Conservation (phyloP, 2,113 vertebrate genomes). For the Embiotoca jacksoni region DNA sequence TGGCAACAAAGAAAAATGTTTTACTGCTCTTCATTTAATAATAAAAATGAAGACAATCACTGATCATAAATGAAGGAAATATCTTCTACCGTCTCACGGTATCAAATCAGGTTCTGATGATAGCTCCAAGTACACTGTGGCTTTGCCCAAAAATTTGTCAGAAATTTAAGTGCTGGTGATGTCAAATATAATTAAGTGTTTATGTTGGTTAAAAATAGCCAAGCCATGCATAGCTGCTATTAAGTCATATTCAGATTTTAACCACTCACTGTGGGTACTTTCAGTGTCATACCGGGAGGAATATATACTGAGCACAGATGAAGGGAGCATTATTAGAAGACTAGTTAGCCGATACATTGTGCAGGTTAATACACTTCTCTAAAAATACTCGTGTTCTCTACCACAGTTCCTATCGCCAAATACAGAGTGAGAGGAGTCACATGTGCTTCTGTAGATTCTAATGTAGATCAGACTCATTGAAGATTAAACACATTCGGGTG, state of each 20-base stretch:
- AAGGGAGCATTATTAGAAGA: not conserved
- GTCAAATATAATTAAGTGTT: slow-evolving; percentile 5
- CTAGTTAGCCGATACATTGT: not conserved
- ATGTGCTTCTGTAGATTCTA: slow-evolving; percentile 9
- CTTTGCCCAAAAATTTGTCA: not conserved
- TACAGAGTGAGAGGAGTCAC: not conserved
- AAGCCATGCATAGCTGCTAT: not conserved
- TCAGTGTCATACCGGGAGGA: not conserved
- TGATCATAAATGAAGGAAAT: not conserved
- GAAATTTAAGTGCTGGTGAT: not conserved
- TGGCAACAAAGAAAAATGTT: not conserved
- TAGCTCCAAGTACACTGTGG: not conserved
- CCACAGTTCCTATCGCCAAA: not conserved
- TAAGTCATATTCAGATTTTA: slow-evolving; percentile 3
- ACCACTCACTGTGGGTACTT: not conserved
- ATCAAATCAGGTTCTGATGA: not conserved
- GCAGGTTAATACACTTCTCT: not conserved
- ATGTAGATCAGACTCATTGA: not conserved
- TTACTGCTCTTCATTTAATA: not conserved
- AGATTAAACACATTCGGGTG: not conserved
- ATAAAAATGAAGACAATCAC: not conserved
- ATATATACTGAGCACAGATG: not conserved
- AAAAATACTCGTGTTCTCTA: not conserved
- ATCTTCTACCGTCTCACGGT: not conserved
- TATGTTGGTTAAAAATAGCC: not conserved